Conservation (phyloP, 2,797 vertebrate genomes). For the Falco rusticolus region DNA sequence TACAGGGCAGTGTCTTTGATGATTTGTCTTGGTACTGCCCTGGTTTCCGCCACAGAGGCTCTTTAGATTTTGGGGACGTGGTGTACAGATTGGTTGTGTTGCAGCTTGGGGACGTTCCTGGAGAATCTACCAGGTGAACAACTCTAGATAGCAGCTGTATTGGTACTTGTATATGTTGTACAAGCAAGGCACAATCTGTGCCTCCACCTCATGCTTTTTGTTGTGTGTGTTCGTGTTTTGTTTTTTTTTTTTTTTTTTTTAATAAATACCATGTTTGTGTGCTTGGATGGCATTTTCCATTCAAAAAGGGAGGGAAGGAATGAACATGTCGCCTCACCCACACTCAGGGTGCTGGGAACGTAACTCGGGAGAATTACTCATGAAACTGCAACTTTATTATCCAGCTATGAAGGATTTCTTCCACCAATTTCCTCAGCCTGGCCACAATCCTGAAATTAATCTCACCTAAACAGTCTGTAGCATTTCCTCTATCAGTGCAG, state of each 20-base stretch:
- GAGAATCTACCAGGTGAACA: not conserved
- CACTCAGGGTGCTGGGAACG: not conserved
- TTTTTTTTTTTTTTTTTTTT: not conserved
- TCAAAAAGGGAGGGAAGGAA: conserved; percentile 9
- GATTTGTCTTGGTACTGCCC: not conserved
- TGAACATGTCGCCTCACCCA: not conserved
- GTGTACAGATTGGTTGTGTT: not conserved
- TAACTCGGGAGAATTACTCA: conserved; percentile 55
- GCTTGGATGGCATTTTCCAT: conserved; percentile 46
- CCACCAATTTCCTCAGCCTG: not conserved
- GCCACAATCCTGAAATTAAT: conserved; percentile 29
- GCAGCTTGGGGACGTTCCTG: not conserved
- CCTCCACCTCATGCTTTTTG: not conserved
- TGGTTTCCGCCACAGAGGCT: not conserved
- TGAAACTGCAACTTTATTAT: conserved; percentile 19
- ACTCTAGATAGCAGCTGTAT: not conserved
- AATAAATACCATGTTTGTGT: not conserved
- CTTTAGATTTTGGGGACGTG: not conserved
- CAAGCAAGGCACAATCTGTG: not conserved
- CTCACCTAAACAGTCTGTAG: not conserved
- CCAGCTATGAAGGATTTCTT: conserved; percentile 6
- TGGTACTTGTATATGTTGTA: not conserved
- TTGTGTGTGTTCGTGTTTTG: not conserved
- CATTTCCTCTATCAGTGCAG: not conserved
- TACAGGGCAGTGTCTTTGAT: not conserved